These are phyloP conservation scores for Brachyrhaphis roseni DNA, from an alignment of 2,797 vertebrate genomes.

Conservation along the genomic window DNA sequence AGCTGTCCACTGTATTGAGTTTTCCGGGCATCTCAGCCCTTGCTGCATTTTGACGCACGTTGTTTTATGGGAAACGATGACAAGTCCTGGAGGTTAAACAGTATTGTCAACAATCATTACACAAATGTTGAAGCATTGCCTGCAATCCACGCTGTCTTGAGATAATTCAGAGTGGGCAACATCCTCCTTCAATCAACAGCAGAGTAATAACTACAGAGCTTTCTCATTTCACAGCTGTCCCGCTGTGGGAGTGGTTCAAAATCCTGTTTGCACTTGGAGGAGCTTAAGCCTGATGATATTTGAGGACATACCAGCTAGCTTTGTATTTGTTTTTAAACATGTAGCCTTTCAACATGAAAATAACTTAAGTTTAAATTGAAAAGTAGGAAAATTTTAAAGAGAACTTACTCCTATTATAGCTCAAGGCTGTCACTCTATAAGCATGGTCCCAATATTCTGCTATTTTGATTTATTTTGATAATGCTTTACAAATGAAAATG, in stretches of 20 bases:
- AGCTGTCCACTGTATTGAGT: background rate
- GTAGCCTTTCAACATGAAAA: background rate
- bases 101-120: conserved; percentile 17
- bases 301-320: conserved; percentile 5
- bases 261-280: conserved; percentile 75
- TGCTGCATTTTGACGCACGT: background rate
- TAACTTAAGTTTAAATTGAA: background rate
- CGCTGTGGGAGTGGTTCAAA: conserved; percentile 46
- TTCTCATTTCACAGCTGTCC: conserved; percentile 69
- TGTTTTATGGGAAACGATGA: conserved; percentile 6
- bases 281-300: conserved; percentile 22
- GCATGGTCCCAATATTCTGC: background rate
- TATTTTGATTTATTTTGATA: background rate
- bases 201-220: conserved; percentile 23
- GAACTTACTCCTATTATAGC: background rate
- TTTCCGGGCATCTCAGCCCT: background rate
- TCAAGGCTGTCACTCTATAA: background rate
- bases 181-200: conserved; percentile 71
- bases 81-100: conserved; percentile 17
- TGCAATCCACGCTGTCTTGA: conserved; percentile 28
- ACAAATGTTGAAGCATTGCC: background rate
- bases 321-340: conserved; percentile 4
- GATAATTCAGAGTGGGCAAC: conserved; percentile 13
- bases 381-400: background rate
- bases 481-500: background rate